These are phyloP conservation scores for Emberiza fucata DNA, from an alignment of 2,113 vertebrate species.

Conservation along the genomic window DNA sequence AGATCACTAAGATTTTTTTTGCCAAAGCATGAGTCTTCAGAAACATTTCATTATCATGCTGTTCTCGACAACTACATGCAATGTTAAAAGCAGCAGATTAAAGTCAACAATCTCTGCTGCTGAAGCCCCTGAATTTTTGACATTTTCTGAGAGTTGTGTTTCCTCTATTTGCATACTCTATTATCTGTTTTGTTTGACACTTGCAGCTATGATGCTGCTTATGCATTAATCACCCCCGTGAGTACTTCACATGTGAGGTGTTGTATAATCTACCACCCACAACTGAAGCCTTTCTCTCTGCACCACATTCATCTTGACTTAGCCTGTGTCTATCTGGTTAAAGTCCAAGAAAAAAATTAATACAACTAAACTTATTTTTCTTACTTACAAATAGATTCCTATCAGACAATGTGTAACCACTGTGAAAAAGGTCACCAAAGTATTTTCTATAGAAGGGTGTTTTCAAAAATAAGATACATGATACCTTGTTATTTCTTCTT, in stretches of 20 bases:
- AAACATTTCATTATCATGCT: slow-evolving; percentile 41
- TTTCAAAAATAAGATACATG: neutral
- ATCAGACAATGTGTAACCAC: neutral
- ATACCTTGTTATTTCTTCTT: neutral
- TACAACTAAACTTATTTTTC: neutral
- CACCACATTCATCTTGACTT: neutral
- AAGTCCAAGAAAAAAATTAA: neutral
- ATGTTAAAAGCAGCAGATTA: slow-evolving; percentile 58
- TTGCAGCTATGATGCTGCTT: slow-evolving; percentile 48
- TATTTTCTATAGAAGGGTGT: neutral
- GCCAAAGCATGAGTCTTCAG: slow-evolving; percentile 3
- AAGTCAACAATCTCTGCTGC: slow-evolving; percentile 50
- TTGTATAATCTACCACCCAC: neutral
- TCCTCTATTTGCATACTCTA: slow-evolving; percentile 62
- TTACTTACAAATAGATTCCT: neutral
- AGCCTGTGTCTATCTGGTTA: neutral
- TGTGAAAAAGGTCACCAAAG: neutral
- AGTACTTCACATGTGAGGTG: slow-evolving; percentile 11
- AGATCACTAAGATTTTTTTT: neutral
- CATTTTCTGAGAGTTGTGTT: slow-evolving; percentile 54
- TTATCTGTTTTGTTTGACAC: slow-evolving; percentile 68
- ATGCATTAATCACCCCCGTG: slow-evolving; percentile 48
- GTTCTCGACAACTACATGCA: slow-evolving; percentile 32
- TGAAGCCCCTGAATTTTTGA: slow-evolving; percentile 34
- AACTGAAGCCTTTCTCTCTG: neutral